Evolutionary conservation across 1,140 invertebrate species (phyloP).

Genomic region (Drosophila sechellia): DNA sequence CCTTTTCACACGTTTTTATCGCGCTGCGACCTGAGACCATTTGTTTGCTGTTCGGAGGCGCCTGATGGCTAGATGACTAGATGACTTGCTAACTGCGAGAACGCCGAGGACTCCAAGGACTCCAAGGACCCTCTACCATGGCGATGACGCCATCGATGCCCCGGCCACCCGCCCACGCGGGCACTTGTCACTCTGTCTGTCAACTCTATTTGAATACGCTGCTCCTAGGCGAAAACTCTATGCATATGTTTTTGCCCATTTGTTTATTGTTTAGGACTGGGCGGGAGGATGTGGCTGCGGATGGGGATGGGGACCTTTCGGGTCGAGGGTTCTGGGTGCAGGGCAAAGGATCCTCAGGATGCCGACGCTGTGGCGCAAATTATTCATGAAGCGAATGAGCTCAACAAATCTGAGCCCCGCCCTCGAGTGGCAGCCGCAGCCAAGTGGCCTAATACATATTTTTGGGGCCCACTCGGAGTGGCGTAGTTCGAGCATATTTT

Average conservation of each 20-base stretch:
- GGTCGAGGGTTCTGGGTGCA: conserved; percentile 3
- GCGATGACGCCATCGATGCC: conserved; percentile 71
- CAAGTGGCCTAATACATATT: conserved; percentile 82
- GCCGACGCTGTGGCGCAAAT: conserved; percentile 76
- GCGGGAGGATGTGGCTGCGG: no score
- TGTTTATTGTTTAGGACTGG: conserved; percentile 73
- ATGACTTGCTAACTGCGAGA: conserved; percentile 66
- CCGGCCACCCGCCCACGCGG: conserved; percentile 24
- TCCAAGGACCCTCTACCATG: not conserved
- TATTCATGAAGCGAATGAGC: conserved; percentile 81
- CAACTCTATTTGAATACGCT: conserved; percentile 71
- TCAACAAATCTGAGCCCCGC: conserved; percentile 70
- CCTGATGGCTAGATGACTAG: conserved; percentile 76
- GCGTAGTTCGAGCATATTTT: conserved; percentile 63
- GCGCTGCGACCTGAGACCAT: conserved; percentile 55
- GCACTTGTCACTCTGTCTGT: conserved; percentile 61
- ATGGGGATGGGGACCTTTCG: not conserved
- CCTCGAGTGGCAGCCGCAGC: conserved; percentile 38
- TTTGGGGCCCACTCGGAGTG: conserved; percentile 61
- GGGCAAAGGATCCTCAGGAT: conserved; percentile 22
- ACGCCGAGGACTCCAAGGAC: conserved; percentile 9
- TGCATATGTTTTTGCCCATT: conserved; percentile 80
- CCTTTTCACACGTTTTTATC: conserved; percentile 79
- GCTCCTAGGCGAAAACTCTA: conserved; percentile 42
- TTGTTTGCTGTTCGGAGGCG: conserved; percentile 66